phyloP scores from a whole-genome alignment of 2,113 vertebrate genomes.

The Lampris megalopsis region DNA sequence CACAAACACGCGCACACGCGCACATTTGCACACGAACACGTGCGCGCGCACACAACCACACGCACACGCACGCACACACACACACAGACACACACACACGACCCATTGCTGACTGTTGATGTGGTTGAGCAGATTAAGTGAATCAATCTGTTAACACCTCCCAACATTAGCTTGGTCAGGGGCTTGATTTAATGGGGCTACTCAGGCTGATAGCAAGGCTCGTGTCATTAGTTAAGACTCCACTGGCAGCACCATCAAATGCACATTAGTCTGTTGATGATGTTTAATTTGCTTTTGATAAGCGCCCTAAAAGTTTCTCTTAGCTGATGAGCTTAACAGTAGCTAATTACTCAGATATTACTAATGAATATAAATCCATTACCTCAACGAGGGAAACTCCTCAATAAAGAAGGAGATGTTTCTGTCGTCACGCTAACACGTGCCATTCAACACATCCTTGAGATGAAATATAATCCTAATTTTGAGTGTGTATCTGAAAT shows the following conservation, averaged over 20 bases:
- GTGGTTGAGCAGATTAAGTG: conserved; percentile 79
- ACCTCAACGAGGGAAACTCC: conserved; percentile 30
- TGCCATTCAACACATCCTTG: no score
- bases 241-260: conserved; percentile 66
- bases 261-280: conserved; percentile 73
- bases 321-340: conserved; percentile 51
- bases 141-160: conserved; percentile 82
- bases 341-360: conserved; percentile 65
- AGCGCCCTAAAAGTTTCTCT: conserved; percentile 67
- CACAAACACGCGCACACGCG: not conserved
- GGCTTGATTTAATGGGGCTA: conserved; percentile 71
- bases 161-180: conserved; percentile 70
- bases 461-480: no score
- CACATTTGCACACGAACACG: not conserved
- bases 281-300: conserved; percentile 79
- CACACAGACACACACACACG: conserved; percentile 44
- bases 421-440: no score
- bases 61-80: conserved; percentile 45
- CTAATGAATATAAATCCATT: conserved; percentile 67
- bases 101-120: conserved; percentile 72
- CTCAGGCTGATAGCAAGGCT: conserved; percentile 57
- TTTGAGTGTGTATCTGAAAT: no score
- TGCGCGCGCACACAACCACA: not conserved
- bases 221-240: conserved; percentile 74
- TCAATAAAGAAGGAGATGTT: conserved; percentile 28